Conservation (phyloP, 2,113 vertebrate genomes). For the Cettia cetti region DNA sequence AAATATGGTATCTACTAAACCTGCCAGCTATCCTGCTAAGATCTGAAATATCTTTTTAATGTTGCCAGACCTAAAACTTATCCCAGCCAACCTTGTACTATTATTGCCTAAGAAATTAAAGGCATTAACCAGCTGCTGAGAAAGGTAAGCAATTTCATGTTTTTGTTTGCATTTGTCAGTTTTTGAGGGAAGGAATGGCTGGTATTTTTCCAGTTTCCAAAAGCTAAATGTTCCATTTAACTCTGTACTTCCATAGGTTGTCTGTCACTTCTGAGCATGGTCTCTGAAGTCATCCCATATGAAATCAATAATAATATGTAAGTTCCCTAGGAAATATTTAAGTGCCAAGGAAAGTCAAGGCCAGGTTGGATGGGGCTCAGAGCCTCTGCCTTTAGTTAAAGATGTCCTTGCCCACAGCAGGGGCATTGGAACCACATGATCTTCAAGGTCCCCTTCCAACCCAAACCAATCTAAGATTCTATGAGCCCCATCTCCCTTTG, state of each 20-base stretch:
- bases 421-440: neutral
- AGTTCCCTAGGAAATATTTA: neutral
- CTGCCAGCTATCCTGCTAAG: neutral
- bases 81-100: neutral
- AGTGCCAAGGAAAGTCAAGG: neutral
- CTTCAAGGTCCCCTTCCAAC: neutral
- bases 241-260: neutral
- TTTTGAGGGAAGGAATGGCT: neutral
- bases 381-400: neutral
- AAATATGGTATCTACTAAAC: neutral
- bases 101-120: conserved; percentile 14
- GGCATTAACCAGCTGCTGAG: neutral
- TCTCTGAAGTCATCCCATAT: neutral
- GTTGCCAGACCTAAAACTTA: neutral
- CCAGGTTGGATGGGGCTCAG: neutral
- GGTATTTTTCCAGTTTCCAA: neutral
- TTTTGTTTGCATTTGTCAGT: neutral
- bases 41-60: neutral
- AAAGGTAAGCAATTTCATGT: neutral
- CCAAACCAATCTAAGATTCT: neutral
- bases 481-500: neutral
- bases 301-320: neutral
- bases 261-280: neutral
- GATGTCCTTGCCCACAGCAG: neutral
- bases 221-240: neutral